These are phyloP conservation scores for Myiozetetes cayanensis DNA, from an alignment of 2,113 vertebrate species.

Conservation along the genomic window DNA sequence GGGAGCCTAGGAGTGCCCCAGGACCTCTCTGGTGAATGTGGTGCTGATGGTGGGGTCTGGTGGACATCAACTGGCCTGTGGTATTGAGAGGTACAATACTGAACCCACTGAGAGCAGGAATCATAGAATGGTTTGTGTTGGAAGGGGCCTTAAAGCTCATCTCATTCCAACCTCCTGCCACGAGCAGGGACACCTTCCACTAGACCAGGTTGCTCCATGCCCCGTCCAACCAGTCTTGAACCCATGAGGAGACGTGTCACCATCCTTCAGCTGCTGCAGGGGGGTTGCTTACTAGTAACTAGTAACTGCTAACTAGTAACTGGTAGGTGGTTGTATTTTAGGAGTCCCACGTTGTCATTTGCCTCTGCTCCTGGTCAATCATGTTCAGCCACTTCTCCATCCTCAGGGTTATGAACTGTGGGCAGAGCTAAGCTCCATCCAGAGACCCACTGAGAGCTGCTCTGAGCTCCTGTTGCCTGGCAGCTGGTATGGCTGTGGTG, in stretches of 20 bases:
- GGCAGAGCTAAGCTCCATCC: neutral
- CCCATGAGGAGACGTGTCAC: neutral
- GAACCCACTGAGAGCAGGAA: neutral
- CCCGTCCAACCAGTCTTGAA: neutral
- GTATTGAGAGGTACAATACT: neutral
- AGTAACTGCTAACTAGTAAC: no score
- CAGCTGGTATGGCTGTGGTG: neutral
- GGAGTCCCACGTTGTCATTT: neutral
- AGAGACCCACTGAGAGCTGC: neutral
- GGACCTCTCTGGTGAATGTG: neutral
- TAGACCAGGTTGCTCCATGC: neutral
- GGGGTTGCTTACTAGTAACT: neutral
- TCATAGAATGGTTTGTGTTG: fast-evolving
- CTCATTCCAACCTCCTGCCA: neutral
- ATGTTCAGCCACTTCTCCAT: neutral
- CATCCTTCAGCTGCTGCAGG: neutral
- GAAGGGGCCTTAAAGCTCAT: neutral
- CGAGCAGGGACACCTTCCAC: neutral
- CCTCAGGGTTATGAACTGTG: neutral
- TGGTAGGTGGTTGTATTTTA: neutral
- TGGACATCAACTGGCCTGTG: neutral
- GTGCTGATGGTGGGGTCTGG: neutral
- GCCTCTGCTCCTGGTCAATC: neutral
- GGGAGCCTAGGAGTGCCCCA: neutral
- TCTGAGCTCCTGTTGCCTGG: neutral